Conservation (phyloP, 2,113 vertebrate species). For the Pachypanchax playfairii region DNA sequence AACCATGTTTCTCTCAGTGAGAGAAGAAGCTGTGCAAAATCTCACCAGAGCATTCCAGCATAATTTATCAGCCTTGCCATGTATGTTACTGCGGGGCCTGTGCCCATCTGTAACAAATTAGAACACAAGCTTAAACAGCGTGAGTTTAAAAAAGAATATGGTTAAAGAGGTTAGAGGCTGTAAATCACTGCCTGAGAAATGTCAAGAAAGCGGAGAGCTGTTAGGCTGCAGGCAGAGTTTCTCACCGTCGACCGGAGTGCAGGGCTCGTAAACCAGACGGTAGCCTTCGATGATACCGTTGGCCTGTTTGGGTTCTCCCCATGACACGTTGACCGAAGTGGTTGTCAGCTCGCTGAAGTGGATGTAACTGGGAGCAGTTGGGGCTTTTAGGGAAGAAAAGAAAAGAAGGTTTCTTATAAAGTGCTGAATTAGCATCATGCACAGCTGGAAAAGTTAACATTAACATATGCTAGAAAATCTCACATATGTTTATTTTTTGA, state of each 20-base stretch:
- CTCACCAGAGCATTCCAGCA: constrained; percentile 42
- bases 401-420: background rate
- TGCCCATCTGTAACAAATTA: constrained; percentile 68
- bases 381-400: constrained; percentile 77
- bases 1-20: constrained; percentile 50
- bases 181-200: constrained; percentile 65
- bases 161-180: constrained; percentile 38
- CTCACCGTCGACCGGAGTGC: constrained; percentile 95
- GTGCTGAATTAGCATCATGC: too few species aligned
- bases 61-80: constrained; percentile 52
- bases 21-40: constrained; percentile 52
- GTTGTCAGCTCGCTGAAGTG: constrained; percentile 96
- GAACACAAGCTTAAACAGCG: constrained; percentile 54
- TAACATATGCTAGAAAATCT: background rate
- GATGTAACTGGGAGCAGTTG: constrained; percentile 88
- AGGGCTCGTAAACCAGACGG: constrained; percentile 93
- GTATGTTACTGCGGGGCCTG: constrained; percentile 52
- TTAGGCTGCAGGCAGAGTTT: constrained; percentile 49
- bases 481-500: background rate
- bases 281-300: constrained; percentile 95
- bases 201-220: constrained; percentile 39
- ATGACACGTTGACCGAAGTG: constrained; percentile 97
- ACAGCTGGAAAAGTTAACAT: background rate
- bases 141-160: constrained; percentile 45
- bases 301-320: constrained; percentile 90